Percentiles rank a stretch among this genome's conserved stretches.
These are phyloP conservation scores for Dexiosoma caninum DNA, from an alignment of 2,888 invertebrate genomes.

Conservation along the genomic window DNA sequence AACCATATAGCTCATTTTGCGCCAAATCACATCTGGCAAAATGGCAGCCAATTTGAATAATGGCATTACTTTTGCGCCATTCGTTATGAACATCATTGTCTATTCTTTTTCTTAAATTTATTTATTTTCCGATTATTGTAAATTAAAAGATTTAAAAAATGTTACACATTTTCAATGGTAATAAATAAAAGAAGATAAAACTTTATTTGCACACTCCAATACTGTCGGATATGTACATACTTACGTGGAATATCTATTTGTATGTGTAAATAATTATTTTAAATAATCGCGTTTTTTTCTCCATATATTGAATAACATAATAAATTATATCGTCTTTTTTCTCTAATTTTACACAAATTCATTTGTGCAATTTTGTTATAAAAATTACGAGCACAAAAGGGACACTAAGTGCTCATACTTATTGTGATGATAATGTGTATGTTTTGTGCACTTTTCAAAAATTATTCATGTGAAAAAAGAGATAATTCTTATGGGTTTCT, in stretches of 20 bases:
- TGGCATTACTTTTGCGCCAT: too few species aligned
- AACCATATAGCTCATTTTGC: too few species aligned
- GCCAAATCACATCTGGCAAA: too few species aligned
- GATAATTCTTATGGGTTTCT: conserved; percentile 34
- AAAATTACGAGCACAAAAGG: conserved; percentile 11
- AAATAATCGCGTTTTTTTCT: not conserved
- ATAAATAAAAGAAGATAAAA: not conserved
- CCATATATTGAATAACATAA: not conserved
- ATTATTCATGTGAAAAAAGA: conserved; percentile 45
- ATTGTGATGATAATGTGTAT: conserved; percentile 5
- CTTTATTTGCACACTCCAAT: too few species aligned
- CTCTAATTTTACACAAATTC: not conserved
- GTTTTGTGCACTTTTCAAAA: conserved; percentile 40
- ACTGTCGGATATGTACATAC: too few species aligned
- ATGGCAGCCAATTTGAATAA: too few species aligned
- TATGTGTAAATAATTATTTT: conserved; percentile 1
- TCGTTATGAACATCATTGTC: not conserved
- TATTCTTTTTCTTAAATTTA: not conserved
- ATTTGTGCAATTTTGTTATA: conserved; percentile 12
- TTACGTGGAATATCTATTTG: not conserved
- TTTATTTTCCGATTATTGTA: conserved; percentile 5
- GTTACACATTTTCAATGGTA: not conserved
- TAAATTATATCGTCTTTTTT: conserved; percentile 35
- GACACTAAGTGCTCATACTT: not conserved
- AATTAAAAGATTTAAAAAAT: not conserved